Evolutionary conservation across 1,140 invertebrate species (phyloP).

Genomic region (Tetraneura akinire): DNA sequence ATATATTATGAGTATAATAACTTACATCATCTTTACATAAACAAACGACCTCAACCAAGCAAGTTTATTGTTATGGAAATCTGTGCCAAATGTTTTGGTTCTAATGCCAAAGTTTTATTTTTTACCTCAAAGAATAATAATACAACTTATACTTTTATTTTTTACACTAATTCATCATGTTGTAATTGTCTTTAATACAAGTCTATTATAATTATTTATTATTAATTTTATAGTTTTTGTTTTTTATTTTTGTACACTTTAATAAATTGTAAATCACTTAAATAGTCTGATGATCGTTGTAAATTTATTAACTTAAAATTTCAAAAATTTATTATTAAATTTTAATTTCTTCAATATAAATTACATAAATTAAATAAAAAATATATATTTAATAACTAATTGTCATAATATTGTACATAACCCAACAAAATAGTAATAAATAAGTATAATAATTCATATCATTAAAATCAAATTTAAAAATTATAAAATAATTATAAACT

Average conservation of each 20-base stretch:
- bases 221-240: neutral
- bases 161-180: neutral
- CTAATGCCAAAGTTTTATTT: neutral
- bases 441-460: too few relatives aligned
- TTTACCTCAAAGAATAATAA: conserved; percentile 19
- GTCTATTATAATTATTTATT: neutral
- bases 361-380: too few relatives aligned
- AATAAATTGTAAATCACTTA: too few relatives aligned
- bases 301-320: too few relatives aligned
- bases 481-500: too few relatives aligned
- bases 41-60: neutral
- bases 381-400: too few relatives aligned
- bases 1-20: neutral
- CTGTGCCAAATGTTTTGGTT: neutral
- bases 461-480: too few relatives aligned
- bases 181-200: neutral
- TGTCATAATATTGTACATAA: too few relatives aligned
- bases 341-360: too few relatives aligned
- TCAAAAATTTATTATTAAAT: too few relatives aligned
- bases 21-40: neutral
- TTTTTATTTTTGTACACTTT: conserved; percentile 9
- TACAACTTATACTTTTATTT: neutral
- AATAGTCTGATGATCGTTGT: too few relatives aligned
- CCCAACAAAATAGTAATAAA: too few relatives aligned
- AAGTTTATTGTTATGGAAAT: neutral